phyloP scores from a whole-genome alignment of 2,888 invertebrate species.

The Aproaerema taeniolella region DNA sequence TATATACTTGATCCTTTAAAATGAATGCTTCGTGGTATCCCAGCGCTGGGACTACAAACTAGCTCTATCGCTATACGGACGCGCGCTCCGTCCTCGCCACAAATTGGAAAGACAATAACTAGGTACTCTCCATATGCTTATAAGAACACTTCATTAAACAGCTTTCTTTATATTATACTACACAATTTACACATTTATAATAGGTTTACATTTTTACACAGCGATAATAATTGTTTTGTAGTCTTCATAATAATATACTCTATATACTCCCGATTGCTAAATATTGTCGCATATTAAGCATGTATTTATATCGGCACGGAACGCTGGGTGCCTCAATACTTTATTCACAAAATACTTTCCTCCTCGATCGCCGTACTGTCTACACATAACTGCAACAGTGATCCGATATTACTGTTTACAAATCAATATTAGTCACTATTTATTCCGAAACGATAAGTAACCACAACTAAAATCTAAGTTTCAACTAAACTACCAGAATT shows the following conservation, averaged over 20 bases:
- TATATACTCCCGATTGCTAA: slow-evolving; percentile 72
- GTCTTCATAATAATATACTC: slow-evolving; percentile 68
- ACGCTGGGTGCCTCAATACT: slow-evolving; percentile 52
- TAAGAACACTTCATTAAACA: slow-evolving; percentile 77
- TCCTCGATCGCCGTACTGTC: slow-evolving; percentile 30
- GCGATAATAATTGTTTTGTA: slow-evolving; percentile 73
- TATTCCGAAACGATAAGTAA: slow-evolving; percentile 46
- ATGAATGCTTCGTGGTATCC: too few relatives aligned
- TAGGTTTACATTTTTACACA: slow-evolving; percentile 76
- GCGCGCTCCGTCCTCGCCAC: slow-evolving; percentile 10
- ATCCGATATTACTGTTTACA: slow-evolving; percentile 40
- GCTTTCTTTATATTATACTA: slow-evolving; percentile 69
- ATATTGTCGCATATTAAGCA: slow-evolving; percentile 76
- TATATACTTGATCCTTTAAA: too few relatives aligned
- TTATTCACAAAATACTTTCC: slow-evolving; percentile 47
- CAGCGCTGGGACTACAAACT: too few relatives aligned
- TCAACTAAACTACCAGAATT: slow-evolving; percentile 53
- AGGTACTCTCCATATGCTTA: slow-evolving; percentile 62
- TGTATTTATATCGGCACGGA: slow-evolving; percentile 50
- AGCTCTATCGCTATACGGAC: too few relatives aligned
- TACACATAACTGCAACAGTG: slow-evolving; percentile 37
- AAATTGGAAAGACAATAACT: slow-evolving; percentile 40
- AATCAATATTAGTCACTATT: slow-evolving; percentile 34
- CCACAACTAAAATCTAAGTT: slow-evolving; percentile 50
- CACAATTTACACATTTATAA: slow-evolving; percentile 74